phyloP scores from a whole-genome alignment of 2,888 invertebrate genomes.

The Teinopalpus imperialis region DNA sequence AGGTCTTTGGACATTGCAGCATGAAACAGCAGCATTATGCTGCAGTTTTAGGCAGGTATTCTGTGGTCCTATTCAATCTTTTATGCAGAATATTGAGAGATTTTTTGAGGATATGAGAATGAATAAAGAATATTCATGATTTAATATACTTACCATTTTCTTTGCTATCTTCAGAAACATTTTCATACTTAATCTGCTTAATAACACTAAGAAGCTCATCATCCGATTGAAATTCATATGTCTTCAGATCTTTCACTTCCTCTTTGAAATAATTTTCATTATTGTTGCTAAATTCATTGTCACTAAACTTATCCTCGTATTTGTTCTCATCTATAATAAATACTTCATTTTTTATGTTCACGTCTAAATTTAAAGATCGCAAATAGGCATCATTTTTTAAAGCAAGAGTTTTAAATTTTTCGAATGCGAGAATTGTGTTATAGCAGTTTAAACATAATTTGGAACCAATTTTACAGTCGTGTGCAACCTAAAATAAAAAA shows the following conservation, averaged over 20 bases:
- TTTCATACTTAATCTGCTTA: constrained; percentile 47
- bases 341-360: constrained; percentile 36
- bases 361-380: constrained; percentile 32
- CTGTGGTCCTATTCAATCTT: no score
- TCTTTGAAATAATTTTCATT: constrained; percentile 28
- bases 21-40: no score
- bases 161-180: constrained; percentile 38
- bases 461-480: constrained; percentile 44
- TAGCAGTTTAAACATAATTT: constrained; percentile 61
- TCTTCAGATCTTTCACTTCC: constrained; percentile 10
- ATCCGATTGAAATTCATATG: constrained; percentile 45
- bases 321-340: constrained; percentile 28
- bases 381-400: constrained; percentile 53
- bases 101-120: no score
- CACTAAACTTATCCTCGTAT: constrained; percentile 22
- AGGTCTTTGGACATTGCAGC: no score
- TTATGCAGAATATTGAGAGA: no score
- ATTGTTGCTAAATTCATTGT: constrained; percentile 24
- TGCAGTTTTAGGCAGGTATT: no score
- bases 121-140: no score
- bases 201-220: constrained; percentile 60
- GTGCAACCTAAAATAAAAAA: constrained; percentile 42
- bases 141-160: constrained; percentile 43
- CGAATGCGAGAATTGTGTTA: constrained; percentile 50
- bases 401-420: constrained; percentile 59